phyloP scores from a whole-genome alignment of 2,797 vertebrate genomes.

The Morus bassanus region DNA sequence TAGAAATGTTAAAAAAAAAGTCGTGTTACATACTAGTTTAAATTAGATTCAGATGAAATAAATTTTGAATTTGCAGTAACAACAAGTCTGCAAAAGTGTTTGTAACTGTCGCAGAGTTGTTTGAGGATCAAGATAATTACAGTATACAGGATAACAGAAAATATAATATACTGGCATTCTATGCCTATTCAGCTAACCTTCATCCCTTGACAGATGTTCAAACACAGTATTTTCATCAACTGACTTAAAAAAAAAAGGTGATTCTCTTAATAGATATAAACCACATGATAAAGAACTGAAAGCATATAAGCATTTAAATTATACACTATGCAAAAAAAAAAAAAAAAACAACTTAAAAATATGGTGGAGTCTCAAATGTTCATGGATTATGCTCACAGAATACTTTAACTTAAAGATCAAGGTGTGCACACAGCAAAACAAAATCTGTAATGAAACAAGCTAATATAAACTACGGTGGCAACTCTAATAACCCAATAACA shows the following conservation, averaged over 20 bases:
- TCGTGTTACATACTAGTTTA: slow-evolving; percentile 65
- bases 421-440: background rate
- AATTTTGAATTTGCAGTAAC: slow-evolving; percentile 72
- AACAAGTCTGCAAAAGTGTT: slow-evolving; percentile 70
- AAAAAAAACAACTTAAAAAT: background rate
- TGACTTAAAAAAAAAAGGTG: slow-evolving; percentile 51
- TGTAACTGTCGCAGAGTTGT: slow-evolving; percentile 69
- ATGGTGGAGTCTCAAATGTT: background rate
- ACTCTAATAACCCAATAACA: background rate
- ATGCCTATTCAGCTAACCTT: slow-evolving; percentile 70
- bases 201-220: slow-evolving; percentile 72
- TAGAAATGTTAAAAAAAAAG: slow-evolving; percentile 27
- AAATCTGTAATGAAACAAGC: background rate
- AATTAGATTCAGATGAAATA: slow-evolving; percentile 72
- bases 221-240: slow-evolving; percentile 70
- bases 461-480: background rate
- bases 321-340: background rate
- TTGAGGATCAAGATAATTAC: slow-evolving; percentile 77
- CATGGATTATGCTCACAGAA: background rate
- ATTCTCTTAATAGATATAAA: slow-evolving; percentile 71
- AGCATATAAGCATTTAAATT: slow-evolving; percentile 26
- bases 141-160: slow-evolving; percentile 71
- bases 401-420: background rate
- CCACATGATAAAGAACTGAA: slow-evolving; percentile 52
- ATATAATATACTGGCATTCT: slow-evolving; percentile 69